These are phyloP conservation scores for Rotaria magnacalcarata DNA, from an alignment of 2,888 invertebrate species.

Conservation along the genomic window DNA sequence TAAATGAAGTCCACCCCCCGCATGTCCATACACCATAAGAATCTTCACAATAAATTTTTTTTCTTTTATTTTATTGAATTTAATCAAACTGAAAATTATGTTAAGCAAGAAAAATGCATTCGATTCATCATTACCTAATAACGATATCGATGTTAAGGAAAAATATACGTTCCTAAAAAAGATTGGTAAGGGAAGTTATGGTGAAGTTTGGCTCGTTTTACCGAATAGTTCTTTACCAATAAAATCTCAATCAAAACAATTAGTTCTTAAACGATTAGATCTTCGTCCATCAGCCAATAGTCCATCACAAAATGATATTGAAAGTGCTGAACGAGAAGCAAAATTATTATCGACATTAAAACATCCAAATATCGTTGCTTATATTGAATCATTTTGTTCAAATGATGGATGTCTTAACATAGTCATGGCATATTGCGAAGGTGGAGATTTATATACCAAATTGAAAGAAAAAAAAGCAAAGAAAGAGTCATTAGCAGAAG, in stretches of 20 bases:
- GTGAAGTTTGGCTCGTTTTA: conserved; percentile 43
- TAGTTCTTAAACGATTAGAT: conserved; percentile 59
- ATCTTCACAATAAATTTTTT: too few relatives aligned
- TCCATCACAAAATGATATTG: conserved; percentile 52
- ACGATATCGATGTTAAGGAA: conserved; percentile 8
- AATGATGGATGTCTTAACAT: conserved; percentile 58
- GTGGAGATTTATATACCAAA: conserved; percentile 60
- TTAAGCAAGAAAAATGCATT: background rate
- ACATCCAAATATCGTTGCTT: conserved; percentile 62
- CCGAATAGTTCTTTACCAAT: background rate
- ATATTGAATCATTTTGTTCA: conserved; percentile 60
- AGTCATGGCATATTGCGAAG: conserved; percentile 62
- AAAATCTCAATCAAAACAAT: conserved; percentile 49
- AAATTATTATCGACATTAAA: conserved; percentile 59
- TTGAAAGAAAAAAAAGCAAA: conserved; percentile 55
- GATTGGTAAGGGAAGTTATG: conserved; percentile 45
- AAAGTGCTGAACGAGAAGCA: conserved; percentile 59
- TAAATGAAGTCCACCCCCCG: background rate
- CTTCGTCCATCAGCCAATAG: conserved; percentile 53
- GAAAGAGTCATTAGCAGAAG: conserved; percentile 55
- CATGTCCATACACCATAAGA: too few relatives aligned
- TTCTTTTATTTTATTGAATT: background rate
- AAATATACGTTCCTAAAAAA: conserved; percentile 38
- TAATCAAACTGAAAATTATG: background rate
- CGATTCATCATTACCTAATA: background rate